These are phyloP conservation scores for Bugula neritina DNA, from an alignment of 2,888 invertebrate species.

Conservation along the genomic window DNA sequence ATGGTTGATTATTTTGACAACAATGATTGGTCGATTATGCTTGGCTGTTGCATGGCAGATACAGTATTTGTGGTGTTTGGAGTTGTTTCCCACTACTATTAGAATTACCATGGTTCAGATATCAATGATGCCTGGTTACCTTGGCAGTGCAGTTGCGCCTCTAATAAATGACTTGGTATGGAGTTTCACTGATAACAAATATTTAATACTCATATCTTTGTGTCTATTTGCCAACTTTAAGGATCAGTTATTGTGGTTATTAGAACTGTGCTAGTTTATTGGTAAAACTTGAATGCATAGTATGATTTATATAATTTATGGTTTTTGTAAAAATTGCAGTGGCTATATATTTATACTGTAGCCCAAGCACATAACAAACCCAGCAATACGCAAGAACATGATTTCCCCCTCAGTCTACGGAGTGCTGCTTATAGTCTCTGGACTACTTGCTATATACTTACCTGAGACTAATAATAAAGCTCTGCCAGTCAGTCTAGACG, in stretches of 20 bases:
- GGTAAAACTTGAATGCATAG: too few relatives aligned
- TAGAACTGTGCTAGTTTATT: too few relatives aligned
- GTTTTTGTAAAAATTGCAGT: too few relatives aligned
- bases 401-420: conserved; percentile 19
- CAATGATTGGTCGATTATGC: conserved; percentile 16
- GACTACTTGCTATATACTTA: neutral
- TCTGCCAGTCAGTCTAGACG: neutral
- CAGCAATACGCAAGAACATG: neutral
- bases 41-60: conserved; percentile 17
- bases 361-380: neutral
- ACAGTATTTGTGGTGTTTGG: conserved; percentile 4
- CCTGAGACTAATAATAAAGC: conserved; percentile 25
- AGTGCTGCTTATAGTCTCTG: neutral
- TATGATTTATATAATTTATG: too few relatives aligned
- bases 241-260: too few relatives aligned
- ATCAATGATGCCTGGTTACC: neutral
- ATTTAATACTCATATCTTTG: too few relatives aligned
- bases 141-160: conserved; percentile 11
- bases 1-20: conserved; percentile 8
- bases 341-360: too few relatives aligned
- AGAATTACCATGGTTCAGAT: conserved; percentile 4
- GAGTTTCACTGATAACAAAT: too few relatives aligned
- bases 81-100: conserved; percentile 9
- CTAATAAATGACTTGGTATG: conserved; percentile 17
- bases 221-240: too few relatives aligned